These are phyloP conservation scores for Tenualosa ilisha DNA, from an alignment of 2,797 vertebrate species.

Conservation along the genomic window DNA sequence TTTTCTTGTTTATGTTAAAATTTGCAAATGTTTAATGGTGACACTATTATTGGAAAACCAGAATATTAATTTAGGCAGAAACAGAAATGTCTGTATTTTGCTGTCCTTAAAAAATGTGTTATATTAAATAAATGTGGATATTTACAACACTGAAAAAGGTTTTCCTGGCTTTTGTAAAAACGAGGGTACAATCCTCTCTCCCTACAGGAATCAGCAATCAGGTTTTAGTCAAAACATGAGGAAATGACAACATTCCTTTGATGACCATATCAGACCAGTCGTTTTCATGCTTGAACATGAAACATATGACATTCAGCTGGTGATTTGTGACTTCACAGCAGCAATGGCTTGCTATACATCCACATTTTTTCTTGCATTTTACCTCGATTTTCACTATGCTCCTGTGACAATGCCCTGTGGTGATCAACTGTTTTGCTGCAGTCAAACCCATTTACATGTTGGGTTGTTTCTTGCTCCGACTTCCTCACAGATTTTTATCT, in stretches of 20 bases:
- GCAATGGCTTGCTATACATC: background rate
- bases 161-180: background rate
- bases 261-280: background rate
- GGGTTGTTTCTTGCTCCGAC: background rate
- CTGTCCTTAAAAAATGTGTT: background rate
- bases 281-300: background rate
- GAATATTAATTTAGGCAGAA: background rate
- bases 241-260: slow-evolving; percentile 51
- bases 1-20: background rate
- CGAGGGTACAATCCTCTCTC: slow-evolving; percentile 40
- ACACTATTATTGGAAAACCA: background rate
- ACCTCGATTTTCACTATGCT: background rate
- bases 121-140: background rate
- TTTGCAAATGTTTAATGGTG: background rate
- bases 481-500: slow-evolving; percentile 13
- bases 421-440: background rate
- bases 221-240: slow-evolving; percentile 51
- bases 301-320: background rate
- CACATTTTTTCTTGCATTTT: background rate
- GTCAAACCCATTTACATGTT: background rate
- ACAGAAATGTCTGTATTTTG: background rate
- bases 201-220: slow-evolving; percentile 40
- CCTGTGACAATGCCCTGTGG: background rate
- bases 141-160: background rate
- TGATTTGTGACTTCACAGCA: background rate